A percentile compares a stretch with the other conserved stretches of the same genome.
phyloP scores from a whole-genome alignment of 2,113 vertebrate genomes.

The Halichoerus grypus region DNA sequence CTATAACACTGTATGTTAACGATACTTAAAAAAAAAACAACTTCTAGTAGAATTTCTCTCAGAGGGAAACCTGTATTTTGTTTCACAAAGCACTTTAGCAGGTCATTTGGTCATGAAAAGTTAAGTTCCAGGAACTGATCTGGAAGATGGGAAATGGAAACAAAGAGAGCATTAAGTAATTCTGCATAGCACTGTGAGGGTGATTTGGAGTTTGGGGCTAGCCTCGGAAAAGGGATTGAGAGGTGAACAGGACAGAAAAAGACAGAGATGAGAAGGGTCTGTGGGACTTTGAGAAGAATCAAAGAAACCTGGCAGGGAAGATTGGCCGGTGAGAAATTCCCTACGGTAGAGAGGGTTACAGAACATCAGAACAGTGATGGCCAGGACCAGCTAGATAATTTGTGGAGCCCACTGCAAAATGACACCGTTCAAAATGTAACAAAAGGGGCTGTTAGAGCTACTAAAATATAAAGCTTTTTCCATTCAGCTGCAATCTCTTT shows the following conservation, averaged over 20 bases:
- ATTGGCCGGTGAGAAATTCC: background rate
- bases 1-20: background rate
- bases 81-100: conserved; percentile 13
- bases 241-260: background rate
- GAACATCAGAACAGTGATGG: background rate
- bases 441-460: background rate
- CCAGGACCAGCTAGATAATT: fast-evolving
- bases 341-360: background rate
- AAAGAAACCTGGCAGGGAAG: background rate
- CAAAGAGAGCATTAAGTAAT: background rate
- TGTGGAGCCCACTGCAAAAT: background rate
- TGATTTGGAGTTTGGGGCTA: background rate
- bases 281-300: background rate
- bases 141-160: conserved; percentile 40
- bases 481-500: background rate
- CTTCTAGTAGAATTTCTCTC: background rate
- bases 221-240: background rate
- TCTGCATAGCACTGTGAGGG: background rate
- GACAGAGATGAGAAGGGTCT: no score
- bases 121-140: background rate
- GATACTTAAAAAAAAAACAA: background rate
- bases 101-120: conserved; percentile 39
- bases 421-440: background rate
- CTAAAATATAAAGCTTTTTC: background rate
- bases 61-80: conserved; percentile 2